These are phyloP conservation scores for Microdon myrmicae DNA, from an alignment of 2,888 invertebrate genomes.

Conservation along the genomic window DNA sequence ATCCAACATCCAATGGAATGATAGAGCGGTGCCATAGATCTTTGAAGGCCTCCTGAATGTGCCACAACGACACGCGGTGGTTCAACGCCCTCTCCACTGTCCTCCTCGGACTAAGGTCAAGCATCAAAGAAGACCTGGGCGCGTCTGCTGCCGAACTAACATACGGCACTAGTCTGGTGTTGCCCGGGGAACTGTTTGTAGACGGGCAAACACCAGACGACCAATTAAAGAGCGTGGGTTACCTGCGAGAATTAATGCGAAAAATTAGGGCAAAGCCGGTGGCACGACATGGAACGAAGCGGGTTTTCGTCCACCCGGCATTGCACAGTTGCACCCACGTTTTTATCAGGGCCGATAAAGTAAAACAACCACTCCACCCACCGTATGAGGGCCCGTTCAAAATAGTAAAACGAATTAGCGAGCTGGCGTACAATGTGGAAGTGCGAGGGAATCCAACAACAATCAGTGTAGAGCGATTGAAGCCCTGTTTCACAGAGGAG, in stretches of 20 bases:
- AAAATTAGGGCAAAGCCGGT: conserved; percentile 15
- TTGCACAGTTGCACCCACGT: conserved; percentile 15
- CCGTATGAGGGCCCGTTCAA: conserved; percentile 54
- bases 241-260: conserved; percentile 10
- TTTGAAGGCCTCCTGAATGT: conserved; percentile 6
- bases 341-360: conserved; percentile 24
- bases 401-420: conserved; percentile 12
- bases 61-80: conserved; percentile 6
- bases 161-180: conserved; percentile 8
- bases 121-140: conserved; percentile 14
- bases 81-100: conserved; percentile 13
- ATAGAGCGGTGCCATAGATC: conserved; percentile 11
- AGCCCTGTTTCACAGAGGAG: no score
- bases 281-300: conserved; percentile 18
- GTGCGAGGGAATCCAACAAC: no score
- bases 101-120: conserved; percentile 17
- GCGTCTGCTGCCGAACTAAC: conserved; percentile 13
- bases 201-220: not conserved
- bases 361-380: conserved; percentile 13
- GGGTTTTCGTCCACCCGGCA: conserved; percentile 20
- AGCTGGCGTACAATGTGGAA: no score
- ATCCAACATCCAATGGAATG: conserved; percentile 57
- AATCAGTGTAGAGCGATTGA: no score
- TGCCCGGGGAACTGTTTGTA: conserved; percentile 12
- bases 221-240: conserved; percentile 15